Base-by-base conservation (phyloP, 2,797 vertebrate species). In the Pteronotus mesoamericanus region DNA sequence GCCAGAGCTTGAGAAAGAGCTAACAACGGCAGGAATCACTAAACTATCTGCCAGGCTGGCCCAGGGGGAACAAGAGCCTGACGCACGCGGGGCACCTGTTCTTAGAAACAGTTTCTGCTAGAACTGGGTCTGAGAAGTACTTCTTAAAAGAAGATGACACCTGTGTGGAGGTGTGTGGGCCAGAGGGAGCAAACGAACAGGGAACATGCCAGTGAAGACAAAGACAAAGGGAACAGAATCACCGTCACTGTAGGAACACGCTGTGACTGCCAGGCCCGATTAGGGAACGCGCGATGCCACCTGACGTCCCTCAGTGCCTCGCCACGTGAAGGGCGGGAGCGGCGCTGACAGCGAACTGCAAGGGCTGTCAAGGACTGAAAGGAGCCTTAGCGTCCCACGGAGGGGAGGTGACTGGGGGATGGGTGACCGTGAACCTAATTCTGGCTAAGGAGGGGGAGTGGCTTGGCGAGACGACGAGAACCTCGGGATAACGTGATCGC, bases 201-300 rank as follows among this genome's bases (percentile, higher is more conserved):
- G 42, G 24, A 37, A 29, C 2, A 57, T 15, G 26, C 14, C 53
- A 24, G 34, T 11, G 37, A 85, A 48, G 59, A 51, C 44, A 48
- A 78, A 26, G 34, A 19, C 6, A 7, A 53, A 26, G 16, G 29
- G 42, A 32, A 64, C 1, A 69, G 9, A 77, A 48, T 48, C 39
- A 39, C 4, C 2, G 39, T 19, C 14, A 4, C 34, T 2, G 14
- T 1, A 19, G 37, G 21, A 44, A 53, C 12, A 26, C 75, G 9
- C 42, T 42, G 12, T 19, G 68, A 19, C 2, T 6, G 46, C 22
- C 9, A 29, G 48, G n/a, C n/a, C 21, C 0, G 3, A 9, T 3
- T 12, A 0, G 18, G 59, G 5, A 42, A 12, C 71, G 9, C 6
- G 8, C 0, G 16, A 18, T 0, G 12, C 16, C 32, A 9, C 9